A percentile compares a stretch with the other conserved stretches of the same genome.
Evolutionary conservation across 2,888 invertebrate species (phyloP).

Genomic region (Lasioglossum calceatum): DNA sequence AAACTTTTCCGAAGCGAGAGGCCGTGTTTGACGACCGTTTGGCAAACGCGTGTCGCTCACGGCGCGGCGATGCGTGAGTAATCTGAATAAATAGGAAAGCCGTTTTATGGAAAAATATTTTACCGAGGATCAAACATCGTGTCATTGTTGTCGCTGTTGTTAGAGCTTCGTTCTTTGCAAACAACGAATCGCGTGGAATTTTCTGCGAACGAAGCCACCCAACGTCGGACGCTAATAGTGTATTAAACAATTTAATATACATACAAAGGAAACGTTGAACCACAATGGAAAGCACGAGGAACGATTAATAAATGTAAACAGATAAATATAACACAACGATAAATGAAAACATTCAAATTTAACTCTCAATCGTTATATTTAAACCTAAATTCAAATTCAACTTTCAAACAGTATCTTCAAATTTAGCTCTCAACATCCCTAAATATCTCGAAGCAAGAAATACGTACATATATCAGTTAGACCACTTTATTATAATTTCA

Average conservation of each 20-base stretch:
- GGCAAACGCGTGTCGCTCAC: neutral
- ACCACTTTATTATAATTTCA: no score
- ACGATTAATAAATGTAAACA: neutral
- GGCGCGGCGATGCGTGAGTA: conserved; percentile 12
- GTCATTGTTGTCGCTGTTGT: neutral
- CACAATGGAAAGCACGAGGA: neutral
- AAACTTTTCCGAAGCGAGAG: neutral
- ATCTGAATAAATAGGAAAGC: conserved; percentile 12
- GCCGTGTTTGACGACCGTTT: conserved; percentile 24
- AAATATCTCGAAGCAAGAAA: no score
- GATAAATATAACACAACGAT: neutral
- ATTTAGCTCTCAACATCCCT: no score
- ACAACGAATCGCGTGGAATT: neutral
- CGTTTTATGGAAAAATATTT: neutral
- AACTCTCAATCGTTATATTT: no score
- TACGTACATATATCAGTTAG: no score
- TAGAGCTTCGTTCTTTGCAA: neutral
- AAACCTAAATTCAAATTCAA: no score
- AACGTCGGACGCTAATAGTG: neutral
- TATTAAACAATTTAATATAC: neutral
- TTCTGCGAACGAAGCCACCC: neutral
- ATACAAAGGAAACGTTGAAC: neutral
- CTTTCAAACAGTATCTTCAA: no score
- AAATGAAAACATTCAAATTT: neutral
- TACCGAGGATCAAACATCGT: neutral